Percentiles rank a stretch among this genome's conserved stretches.
phyloP scores from a whole-genome alignment of 2,888 invertebrate genomes.

The Xestia sexstrigata region DNA sequence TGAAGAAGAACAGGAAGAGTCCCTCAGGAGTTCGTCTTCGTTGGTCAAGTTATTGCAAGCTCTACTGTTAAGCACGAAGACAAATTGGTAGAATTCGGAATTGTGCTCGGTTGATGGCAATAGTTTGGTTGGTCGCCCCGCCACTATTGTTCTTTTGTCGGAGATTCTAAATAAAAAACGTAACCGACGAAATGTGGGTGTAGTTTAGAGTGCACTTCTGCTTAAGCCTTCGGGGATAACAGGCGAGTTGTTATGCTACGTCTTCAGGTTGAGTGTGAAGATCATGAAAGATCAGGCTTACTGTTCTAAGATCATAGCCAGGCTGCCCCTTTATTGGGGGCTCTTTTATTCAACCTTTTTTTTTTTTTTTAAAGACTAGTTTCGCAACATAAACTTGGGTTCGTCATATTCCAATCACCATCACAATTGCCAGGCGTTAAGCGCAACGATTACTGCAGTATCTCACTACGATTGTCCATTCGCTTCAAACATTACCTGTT shows the following conservation, averaged over 20 bases:
- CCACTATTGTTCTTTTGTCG: not conserved
- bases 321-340: not conserved
- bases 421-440: constrained; percentile 38
- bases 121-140: not conserved
- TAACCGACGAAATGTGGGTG: not conserved
- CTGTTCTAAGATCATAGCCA: not conserved
- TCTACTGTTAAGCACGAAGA: not conserved
- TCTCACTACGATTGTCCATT: constrained; percentile 48
- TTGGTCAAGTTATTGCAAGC: not conserved
- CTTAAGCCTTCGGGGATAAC: not conserved
- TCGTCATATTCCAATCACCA: constrained; percentile 47
- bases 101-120: not conserved
- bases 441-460: constrained; percentile 42
- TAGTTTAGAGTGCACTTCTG: not conserved
- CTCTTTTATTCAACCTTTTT: not conserved
- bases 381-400: constrained; percentile 16
- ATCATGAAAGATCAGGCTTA: not conserved
- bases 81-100: not conserved
- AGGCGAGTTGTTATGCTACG: not conserved
- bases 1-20: not conserved
- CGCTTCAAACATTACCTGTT: constrained; percentile 41
- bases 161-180: not conserved
- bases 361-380: not conserved
- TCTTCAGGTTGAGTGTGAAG: not conserved
- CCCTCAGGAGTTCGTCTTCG: not conserved